Percentiles rank a stretch among this genome's conserved stretches.
Evolutionary conservation across 2,113 vertebrate species (phyloP).

Genomic region (Oryzias melastigma): DNA sequence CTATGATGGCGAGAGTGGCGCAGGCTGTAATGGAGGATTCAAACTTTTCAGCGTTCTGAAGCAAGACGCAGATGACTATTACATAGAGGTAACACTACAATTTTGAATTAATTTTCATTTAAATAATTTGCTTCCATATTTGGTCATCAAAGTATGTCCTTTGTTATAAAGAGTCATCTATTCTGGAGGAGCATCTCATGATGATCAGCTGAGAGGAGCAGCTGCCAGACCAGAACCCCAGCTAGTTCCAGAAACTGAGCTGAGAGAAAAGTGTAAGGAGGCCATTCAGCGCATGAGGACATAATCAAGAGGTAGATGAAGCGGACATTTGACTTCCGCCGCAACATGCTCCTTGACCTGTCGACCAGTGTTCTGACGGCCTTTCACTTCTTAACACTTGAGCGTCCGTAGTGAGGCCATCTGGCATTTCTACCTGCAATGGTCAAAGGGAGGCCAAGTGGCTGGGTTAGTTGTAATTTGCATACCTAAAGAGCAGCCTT

Average conservation of each 20-base stretch:
- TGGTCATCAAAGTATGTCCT: background rate
- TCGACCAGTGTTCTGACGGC: too few species aligned
- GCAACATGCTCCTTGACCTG: too few species aligned
- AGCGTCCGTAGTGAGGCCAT: too few species aligned
- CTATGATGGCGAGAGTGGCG: constrained; percentile 8
- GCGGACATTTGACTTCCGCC: too few species aligned
- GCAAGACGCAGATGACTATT: constrained; percentile 3
- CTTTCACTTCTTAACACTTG: too few species aligned
- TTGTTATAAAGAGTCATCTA: background rate
- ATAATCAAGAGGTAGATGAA: too few species aligned
- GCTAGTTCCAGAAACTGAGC: constrained; percentile 1
- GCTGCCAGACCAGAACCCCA: background rate
- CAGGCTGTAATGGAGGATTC: constrained; percentile 20
- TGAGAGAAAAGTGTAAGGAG: constrained; percentile 12
- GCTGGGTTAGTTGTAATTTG: too few species aligned
- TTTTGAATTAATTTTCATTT: background rate
- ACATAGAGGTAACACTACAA: background rate
- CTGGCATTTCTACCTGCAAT: too few species aligned
- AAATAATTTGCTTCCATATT: background rate
- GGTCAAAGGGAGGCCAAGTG: too few species aligned
- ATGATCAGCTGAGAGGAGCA: constrained; percentile 1
- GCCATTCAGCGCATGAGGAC: constrained; percentile 17
- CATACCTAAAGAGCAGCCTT: too few species aligned
- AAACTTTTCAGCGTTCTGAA: constrained; percentile 18
- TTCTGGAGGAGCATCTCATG: background rate